A percentile compares a stretch with the other conserved stretches of the same genome.
Conservation (phyloP, 1,140 invertebrate genomes). For the silkworm (Bombyx mori) region ASM3026992v2 NC_085121.1:8289001-8289500, state of each 20-base stretch:
- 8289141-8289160: conserved; percentile 85
- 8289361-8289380: conserved; percentile 7
- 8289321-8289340: conserved; percentile 20
- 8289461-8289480: conserved; percentile 43
- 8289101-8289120: not conserved
- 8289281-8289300: conserved; percentile 16
- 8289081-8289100: not conserved
- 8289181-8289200: conserved; percentile 74
- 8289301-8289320: conserved; percentile 6
- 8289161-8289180: conserved; percentile 85
- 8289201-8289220: conserved; percentile 55
- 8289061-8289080: not conserved
- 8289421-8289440: conserved; percentile 37
- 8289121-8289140: conserved; percentile 82
- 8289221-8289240: conserved; percentile 61
- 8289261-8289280: conserved; percentile 43
- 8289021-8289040: too few species aligned
- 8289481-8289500: conserved; percentile 54
- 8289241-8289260: conserved; percentile 69
- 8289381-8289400: conserved; percentile 4
- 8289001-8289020: too few species aligned
- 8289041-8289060: not conserved
- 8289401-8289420: conserved; percentile 19
- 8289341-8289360: conserved; percentile 14
- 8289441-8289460: conserved; percentile 45